A percentile compares a stretch with the other conserved stretches of the same genome.
phyloP scores from a whole-genome alignment of 2,113 vertebrate species.

The Piliocolobus tephrosceles region DNA sequence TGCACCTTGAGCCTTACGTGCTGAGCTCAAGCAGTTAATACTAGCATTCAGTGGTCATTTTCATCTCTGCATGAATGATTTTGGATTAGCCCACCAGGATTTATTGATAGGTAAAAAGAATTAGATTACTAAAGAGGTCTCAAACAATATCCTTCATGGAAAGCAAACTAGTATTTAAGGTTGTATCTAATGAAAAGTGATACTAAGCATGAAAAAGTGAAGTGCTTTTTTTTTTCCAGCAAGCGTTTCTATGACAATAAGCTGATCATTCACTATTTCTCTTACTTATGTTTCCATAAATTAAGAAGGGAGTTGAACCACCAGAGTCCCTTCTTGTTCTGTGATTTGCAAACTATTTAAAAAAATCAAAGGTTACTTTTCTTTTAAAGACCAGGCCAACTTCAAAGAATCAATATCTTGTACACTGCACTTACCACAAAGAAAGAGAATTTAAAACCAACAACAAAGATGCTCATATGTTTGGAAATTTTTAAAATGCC shows the following conservation, averaged over 20 bases:
- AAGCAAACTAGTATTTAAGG: neutral
- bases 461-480: neutral
- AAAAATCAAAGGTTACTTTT: neutral
- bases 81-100: neutral
- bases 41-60: neutral
- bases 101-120: neutral
- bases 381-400: neutral
- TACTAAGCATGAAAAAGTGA: neutral
- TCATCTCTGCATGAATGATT: neutral
- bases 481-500: neutral
- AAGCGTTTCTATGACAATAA: neutral
- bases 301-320: neutral
- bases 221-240: neutral
- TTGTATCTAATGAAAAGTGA: neutral
- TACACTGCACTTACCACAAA: neutral
- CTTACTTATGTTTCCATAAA: neutral
- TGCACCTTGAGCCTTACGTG: neutral
- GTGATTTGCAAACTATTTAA: neutral
- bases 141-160: neutral
- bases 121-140: neutral
- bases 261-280: neutral
- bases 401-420: neutral
- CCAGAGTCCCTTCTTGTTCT: neutral
- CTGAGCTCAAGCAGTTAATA: neutral
- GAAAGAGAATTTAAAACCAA: constrained; percentile 5